Conservation (phyloP, 2,113 vertebrate species). For the Lepus europaeus region DNA sequence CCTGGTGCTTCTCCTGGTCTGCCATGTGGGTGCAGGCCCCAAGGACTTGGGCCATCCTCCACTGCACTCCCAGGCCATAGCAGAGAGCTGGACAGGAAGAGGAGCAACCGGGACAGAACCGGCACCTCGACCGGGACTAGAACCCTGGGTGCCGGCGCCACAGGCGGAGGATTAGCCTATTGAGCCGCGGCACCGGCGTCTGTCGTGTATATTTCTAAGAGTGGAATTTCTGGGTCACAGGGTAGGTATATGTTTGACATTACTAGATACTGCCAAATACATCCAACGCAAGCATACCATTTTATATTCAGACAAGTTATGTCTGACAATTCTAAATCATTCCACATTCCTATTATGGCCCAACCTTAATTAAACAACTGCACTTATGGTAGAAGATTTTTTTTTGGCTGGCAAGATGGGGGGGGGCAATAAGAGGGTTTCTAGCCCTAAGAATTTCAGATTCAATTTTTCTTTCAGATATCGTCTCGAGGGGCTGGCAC, state of each 20-base stretch:
- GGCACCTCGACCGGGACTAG: no score
- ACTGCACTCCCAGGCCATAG: no score
- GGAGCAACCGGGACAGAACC: no score
- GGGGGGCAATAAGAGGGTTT: neutral
- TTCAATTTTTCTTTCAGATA: neutral
- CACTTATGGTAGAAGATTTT: neutral
- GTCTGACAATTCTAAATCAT: neutral
- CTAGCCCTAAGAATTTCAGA: constrained; percentile 13
- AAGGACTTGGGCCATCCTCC: no score
- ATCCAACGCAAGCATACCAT: neutral
- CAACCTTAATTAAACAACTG: constrained; percentile 35
- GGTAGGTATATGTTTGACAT: neutral
- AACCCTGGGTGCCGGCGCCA: no score
- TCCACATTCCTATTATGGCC: neutral
- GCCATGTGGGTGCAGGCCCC: no score
- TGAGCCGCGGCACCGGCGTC: neutral
- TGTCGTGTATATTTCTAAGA: neutral
- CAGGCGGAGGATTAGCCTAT: no score
- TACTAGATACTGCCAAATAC: neutral
- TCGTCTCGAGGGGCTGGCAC: neutral
- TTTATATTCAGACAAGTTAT: neutral
- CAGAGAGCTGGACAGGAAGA: no score
- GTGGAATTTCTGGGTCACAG: neutral
- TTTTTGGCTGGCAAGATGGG: neutral
- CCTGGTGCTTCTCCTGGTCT: no score